Evolutionary conservation across 2,888 invertebrate species (phyloP).

Genomic region (Xanthia icteritia): DNA sequence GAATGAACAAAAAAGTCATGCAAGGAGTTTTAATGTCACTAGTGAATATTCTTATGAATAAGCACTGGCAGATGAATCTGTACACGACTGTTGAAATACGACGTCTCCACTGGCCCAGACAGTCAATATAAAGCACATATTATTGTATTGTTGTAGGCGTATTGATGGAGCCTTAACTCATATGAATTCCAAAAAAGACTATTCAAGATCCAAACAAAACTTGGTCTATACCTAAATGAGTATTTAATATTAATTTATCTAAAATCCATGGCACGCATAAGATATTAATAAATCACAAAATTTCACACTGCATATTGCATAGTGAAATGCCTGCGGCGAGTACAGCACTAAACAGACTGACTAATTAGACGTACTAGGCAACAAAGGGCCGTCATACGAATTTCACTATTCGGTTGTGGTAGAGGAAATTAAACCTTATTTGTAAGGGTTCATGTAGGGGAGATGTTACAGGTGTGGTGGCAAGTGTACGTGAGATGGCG

Average conservation of each 20-base stretch:
- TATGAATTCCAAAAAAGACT: slow-evolving; percentile 69
- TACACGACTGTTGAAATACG: slow-evolving; percentile 88
- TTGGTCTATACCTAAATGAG: slow-evolving; percentile 9
- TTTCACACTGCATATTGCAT: slow-evolving; percentile 83
- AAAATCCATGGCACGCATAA: slow-evolving; percentile 59
- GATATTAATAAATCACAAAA: slow-evolving; percentile 83
- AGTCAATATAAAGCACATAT: slow-evolving; percentile 80
- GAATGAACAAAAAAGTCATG: slow-evolving; percentile 83
- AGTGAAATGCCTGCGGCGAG: slow-evolving; percentile 83
- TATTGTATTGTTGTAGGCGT: slow-evolving; percentile 83
- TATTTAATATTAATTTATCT: slow-evolving; percentile 58
- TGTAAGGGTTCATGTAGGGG: slow-evolving; percentile 67
- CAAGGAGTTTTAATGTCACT: slow-evolving; percentile 86
- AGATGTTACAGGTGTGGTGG: slow-evolving; percentile 72
- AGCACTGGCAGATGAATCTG: slow-evolving; percentile 86
- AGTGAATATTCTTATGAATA: slow-evolving; percentile 85
- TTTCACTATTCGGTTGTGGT: slow-evolving; percentile 63
- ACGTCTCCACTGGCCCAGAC: slow-evolving; percentile 79
- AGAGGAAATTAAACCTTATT: slow-evolving; percentile 73
- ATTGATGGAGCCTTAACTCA: slow-evolving; percentile 80
- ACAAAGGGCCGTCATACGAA: slow-evolving; percentile 83
- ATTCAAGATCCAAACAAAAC: slow-evolving; percentile 8
- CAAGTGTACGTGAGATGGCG: slow-evolving; percentile 84
- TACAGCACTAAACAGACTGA: slow-evolving; percentile 88
- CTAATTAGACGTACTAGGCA: slow-evolving; percentile 89